phyloP scores from a whole-genome alignment of 1,140 invertebrate genomes.

The Acromyrmex heyeri region DNA sequence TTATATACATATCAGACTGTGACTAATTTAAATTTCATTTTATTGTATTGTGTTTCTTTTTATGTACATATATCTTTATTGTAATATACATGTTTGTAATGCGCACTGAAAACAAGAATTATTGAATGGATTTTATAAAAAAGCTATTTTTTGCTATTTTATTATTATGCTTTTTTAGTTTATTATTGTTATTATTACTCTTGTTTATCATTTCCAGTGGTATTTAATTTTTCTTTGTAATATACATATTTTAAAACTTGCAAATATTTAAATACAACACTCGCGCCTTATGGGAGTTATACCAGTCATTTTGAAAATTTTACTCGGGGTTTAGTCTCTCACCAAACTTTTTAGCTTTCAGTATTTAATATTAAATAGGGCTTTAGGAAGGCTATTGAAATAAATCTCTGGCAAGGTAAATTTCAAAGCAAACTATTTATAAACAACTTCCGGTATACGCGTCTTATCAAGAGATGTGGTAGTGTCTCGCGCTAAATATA shows the following conservation, averaged over 20 bases:
- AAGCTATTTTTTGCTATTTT: not conserved
- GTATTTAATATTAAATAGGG: slow-evolving; percentile 30
- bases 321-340: not conserved
- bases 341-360: slow-evolving; percentile 10
- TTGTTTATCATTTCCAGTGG: not conserved
- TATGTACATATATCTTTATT: too few species aligned
- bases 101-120: not conserved
- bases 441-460: not conserved
- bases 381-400: slow-evolving; percentile 1
- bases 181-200: not conserved
- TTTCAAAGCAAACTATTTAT: not conserved
- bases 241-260: not conserved
- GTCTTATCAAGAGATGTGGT: not conserved
- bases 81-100: not conserved
- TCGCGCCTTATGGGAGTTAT: not conserved
- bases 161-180: not conserved
- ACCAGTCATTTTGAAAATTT: slow-evolving; percentile 10
- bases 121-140: not conserved
- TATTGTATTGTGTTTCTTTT: not conserved
- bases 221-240: slow-evolving; percentile 8
- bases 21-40: not conserved
- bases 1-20: not conserved
- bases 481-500: not conserved
- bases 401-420: slow-evolving; percentile 3
- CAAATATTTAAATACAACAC: not conserved